These are phyloP conservation scores for Tolmerus cingulatus DNA, from an alignment of 2,888 invertebrate genomes.

Conservation along the genomic window DNA sequence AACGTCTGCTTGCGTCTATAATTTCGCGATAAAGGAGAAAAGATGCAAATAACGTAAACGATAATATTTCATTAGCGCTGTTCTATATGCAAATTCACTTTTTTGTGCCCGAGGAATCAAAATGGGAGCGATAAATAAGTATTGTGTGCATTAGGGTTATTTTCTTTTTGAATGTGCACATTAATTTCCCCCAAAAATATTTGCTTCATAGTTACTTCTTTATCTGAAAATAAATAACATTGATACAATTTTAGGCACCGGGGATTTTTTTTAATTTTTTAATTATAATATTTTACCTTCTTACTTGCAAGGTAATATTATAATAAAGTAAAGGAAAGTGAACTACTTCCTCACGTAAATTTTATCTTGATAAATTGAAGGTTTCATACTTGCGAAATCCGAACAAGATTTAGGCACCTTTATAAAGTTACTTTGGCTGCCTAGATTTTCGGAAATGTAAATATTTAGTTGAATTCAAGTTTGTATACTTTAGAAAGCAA, in stretches of 20 bases:
- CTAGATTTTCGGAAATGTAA: no score
- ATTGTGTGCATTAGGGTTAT: not conserved
- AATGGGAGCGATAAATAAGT: not conserved
- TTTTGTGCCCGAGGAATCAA: not conserved
- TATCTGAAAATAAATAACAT: not conserved
- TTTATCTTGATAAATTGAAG: no score
- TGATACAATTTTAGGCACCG: not conserved
- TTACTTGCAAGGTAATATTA: no score
- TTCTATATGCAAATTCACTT: slow-evolving; percentile 25
- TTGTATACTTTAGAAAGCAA: no score
- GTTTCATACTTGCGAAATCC: no score
- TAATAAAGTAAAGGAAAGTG: no score
- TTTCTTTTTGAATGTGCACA: not conserved
- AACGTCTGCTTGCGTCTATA: not conserved
- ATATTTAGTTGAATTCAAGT: no score
- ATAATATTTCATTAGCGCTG: slow-evolving; percentile 21
- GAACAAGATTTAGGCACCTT: no score
- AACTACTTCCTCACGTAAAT: no score
- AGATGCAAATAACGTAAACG: slow-evolving; percentile 13
- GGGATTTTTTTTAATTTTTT: no score
- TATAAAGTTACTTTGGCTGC: no score
- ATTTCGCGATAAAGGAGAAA: slow-evolving; percentile 21
- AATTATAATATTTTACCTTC: no score
- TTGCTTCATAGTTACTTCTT: not conserved
- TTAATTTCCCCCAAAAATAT: not conserved